phyloP scores from a whole-genome alignment of 1,140 invertebrate genomes.

The Diachasma alloeum region DNA sequence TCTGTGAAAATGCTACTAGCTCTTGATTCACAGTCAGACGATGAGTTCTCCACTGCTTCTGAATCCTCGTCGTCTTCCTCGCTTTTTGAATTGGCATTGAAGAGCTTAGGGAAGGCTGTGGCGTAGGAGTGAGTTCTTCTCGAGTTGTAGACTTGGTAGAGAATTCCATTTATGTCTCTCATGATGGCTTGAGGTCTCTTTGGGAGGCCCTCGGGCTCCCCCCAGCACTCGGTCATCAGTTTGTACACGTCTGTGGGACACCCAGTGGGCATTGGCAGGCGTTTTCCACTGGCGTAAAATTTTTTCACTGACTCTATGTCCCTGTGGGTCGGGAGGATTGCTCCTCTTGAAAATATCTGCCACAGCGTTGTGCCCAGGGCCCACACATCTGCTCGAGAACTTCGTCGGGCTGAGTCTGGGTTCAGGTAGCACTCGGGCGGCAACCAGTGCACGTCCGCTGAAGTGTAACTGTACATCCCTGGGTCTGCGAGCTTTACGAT shows the following conservation, averaged over 20 bases:
- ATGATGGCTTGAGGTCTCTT: slow-evolving; percentile 83
- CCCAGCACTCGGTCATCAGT: slow-evolving; percentile 91
- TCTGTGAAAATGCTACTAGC: slow-evolving; percentile 49
- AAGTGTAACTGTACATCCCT: slow-evolving; percentile 69
- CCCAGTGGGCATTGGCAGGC: slow-evolving; percentile 75
- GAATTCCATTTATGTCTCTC: slow-evolving; percentile 83
- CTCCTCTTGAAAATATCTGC: slow-evolving; percentile 87
- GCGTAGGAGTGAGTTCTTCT: slow-evolving; percentile 69
- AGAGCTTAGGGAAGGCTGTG: slow-evolving; percentile 61
- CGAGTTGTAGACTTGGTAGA: slow-evolving; percentile 76
- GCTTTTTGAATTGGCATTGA: slow-evolving; percentile 32
- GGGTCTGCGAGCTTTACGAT: slow-evolving; percentile 83
- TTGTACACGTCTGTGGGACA: slow-evolving; percentile 86
- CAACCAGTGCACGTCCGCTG: slow-evolving; percentile 82
- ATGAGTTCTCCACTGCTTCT: slow-evolving; percentile 34
- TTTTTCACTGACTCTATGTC: slow-evolving; percentile 53
- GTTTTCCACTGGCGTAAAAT: slow-evolving; percentile 76
- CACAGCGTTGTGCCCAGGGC: slow-evolving; percentile 88
- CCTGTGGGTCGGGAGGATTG: slow-evolving; percentile 49
- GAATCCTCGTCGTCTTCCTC: slow-evolving; percentile 39
- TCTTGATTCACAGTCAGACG: slow-evolving; percentile 47
- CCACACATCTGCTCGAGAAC: slow-evolving; percentile 82
- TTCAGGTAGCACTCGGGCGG: slow-evolving; percentile 81
- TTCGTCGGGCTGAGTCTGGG: slow-evolving; percentile 71
- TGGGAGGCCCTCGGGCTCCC: slow-evolving; percentile 72